Evolutionary conservation across 2,113 vertebrate genomes (phyloP).

Genomic region (Pholis gunnellus): DNA sequence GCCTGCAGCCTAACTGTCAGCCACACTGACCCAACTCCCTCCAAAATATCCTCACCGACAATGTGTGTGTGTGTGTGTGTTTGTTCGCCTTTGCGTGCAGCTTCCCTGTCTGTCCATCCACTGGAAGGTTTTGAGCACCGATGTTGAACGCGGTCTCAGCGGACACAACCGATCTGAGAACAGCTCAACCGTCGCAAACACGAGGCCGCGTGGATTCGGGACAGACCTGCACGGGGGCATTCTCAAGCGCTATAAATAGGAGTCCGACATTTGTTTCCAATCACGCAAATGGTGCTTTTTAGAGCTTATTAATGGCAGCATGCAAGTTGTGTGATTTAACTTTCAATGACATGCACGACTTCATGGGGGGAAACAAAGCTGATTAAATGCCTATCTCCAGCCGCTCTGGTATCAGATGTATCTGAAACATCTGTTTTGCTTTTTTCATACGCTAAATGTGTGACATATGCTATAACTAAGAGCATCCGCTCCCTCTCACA

Average conservation of each 20-base stretch:
- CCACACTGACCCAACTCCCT: conserved; percentile 64
- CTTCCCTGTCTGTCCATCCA: conserved; percentile 41
- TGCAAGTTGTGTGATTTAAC: conserved; percentile 4
- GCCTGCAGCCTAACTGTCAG: conserved; percentile 31
- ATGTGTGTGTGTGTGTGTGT: conserved; percentile 18
- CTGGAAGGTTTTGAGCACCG: conserved; percentile 29
- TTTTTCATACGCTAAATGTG: background rate
- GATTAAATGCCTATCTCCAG: background rate
- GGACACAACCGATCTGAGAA: conserved; percentile 35
- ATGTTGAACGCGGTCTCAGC: conserved; percentile 50
- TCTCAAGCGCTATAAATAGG: conserved; percentile 57
- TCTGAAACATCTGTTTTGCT: background rate
- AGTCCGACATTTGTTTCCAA: conserved; percentile 45
- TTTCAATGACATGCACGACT: background rate
- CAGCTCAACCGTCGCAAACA: conserved; percentile 58
- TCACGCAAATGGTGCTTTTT: conserved; percentile 4
- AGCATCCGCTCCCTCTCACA: conserved; percentile 4
- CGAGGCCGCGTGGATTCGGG: conserved; percentile 33
- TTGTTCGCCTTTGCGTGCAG: conserved; percentile 37
- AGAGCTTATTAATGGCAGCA: conserved; percentile 12
- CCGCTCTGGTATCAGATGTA: background rate
- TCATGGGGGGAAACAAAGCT: background rate
- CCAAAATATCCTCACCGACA: conserved; percentile 21
- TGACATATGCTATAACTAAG: conserved; percentile 34
- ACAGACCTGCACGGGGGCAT: conserved; percentile 25